A percentile compares a stretch with the other conserved stretches of the same genome.
phyloP scores from a whole-genome alignment of 1,140 invertebrate species.

The Luehdorfia chinensis region DNA sequence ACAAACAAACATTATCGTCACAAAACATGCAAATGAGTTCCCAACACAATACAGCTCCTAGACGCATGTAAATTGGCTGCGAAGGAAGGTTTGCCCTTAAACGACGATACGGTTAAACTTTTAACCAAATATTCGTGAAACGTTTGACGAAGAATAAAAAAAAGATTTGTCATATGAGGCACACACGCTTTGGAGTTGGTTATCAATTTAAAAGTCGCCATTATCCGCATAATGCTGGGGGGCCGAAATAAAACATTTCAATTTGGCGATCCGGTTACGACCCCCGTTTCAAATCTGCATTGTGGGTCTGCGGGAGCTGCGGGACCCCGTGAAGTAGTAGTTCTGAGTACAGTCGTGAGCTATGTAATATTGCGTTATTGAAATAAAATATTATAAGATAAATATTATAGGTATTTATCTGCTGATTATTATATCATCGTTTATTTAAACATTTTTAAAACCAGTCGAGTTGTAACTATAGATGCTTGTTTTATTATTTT shows the following conservation, averaged over 20 bases:
- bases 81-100: constrained; percentile 34
- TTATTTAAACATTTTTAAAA: too few species aligned
- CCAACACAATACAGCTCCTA: constrained; percentile 26
- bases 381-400: too few species aligned
- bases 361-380: too few species aligned
- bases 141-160: constrained; percentile 31
- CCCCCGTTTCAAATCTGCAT: constrained; percentile 61
- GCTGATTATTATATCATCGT: too few species aligned
- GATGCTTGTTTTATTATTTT: too few species aligned
- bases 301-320: constrained; percentile 65
- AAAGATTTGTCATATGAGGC: constrained; percentile 55
- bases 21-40: constrained; percentile 42
- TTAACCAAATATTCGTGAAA: constrained; percentile 60
- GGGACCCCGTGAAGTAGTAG: constrained; percentile 62
- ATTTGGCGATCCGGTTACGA: constrained; percentile 73
- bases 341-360: constrained; percentile 55
- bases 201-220: constrained; percentile 73
- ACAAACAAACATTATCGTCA: constrained; percentile 45
- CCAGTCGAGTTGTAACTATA: too few species aligned
- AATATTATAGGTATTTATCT: too few species aligned
- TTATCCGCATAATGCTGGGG: constrained; percentile 62
- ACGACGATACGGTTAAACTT: constrained; percentile 66
- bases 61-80: constrained; percentile 46
- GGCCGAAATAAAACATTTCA: constrained; percentile 74
- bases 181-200: constrained; percentile 56